Base-by-base conservation (phyloP, 1,140 invertebrate genomes). In the Stegodyphus dumicola region DNA sequence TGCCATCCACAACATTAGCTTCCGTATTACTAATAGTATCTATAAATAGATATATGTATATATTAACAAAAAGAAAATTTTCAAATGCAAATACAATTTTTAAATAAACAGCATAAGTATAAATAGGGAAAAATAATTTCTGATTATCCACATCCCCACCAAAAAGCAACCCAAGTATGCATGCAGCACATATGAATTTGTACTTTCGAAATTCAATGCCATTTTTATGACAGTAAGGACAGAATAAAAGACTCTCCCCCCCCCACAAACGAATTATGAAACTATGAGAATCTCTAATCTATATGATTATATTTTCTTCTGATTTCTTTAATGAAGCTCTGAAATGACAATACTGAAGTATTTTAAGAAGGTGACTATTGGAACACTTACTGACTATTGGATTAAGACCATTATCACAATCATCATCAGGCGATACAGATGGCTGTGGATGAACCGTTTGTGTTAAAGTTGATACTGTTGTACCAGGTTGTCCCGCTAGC, bases 1-100 rank as follows among this genome's bases (percentile, higher is more conserved):
- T 97, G 64, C 97, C 97, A 90, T 99, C 97, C 0, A 98, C 96
- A 74, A 98, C 95, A 90, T 97, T 98, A 89, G 95, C 96, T 87
- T 95, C 96, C 60, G 95, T 95, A 91, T 97, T 96, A 90, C 96
- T 97, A 88, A 98, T 97, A 71, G 95, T 95, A 87, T 96, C 87
- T 91, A 52, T 17, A 78, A 56, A 66, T n/a, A n/a, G n/a, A 10
- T 6, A n/a, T 6, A 66, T 66, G n/a, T n/a, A n/a, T n/a, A n/a
- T n/a, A n/a, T n/a, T n/a, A n/a, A n/a, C n/a, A n/a, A n/a, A 60
- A 7, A 60, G 13, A 60, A 7, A 7, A 70, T 87, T 1, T 33
- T 49, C 9, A 5, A 89, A 89, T 88, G 86, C 90, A 90, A 90
- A 86, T 90, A 90, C 67, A 91, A 83, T 60, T 60, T 60, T 7